Evolutionary conservation across 2,888 invertebrate genomes (phyloP).

Genomic region (Coelopa pilipes): DNA sequence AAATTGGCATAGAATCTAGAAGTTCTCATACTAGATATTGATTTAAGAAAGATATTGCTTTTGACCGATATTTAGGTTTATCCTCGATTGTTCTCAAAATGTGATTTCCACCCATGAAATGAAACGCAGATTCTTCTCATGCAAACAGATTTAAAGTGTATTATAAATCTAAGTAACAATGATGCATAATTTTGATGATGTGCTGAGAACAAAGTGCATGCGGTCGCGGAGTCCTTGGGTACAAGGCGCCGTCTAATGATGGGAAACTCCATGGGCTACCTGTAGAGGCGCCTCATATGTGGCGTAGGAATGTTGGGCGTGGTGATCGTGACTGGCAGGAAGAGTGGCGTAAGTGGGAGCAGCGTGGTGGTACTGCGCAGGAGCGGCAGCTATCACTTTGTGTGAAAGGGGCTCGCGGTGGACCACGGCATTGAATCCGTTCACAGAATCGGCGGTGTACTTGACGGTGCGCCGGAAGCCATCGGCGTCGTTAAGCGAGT

Average conservation of each 20-base stretch:
- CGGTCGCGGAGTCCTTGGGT: background rate
- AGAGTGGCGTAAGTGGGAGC: slow-evolving; percentile 46
- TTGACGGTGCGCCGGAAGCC: slow-evolving; percentile 64
- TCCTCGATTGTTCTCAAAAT: no score
- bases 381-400: slow-evolving; percentile 48
- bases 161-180: slow-evolving; percentile 15
- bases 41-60: no score
- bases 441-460: slow-evolving; percentile 63
- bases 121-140: background rate
- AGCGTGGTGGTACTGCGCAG: slow-evolving; percentile 51
- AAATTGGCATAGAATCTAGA: no score
- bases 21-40: no score
- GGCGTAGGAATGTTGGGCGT: slow-evolving; percentile 42
- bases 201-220: background rate
- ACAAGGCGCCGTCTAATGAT: background rate
- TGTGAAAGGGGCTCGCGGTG: slow-evolving; percentile 58
- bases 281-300: slow-evolving; percentile 17
- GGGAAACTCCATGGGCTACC: background rate
- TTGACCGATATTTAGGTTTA: no score
- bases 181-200: background rate
- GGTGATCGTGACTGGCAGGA: slow-evolving; percentile 41
- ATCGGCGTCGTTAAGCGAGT: slow-evolving; percentile 65
- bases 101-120: background rate
- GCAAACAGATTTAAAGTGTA: background rate
- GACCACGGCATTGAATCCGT: slow-evolving; percentile 65